Percentiles rank a stretch among this genome's conserved stretches.
These are phyloP conservation scores for Leptopilina clavipes DNA, from an alignment of 1,140 invertebrate species.

Conservation along the genomic window DNA sequence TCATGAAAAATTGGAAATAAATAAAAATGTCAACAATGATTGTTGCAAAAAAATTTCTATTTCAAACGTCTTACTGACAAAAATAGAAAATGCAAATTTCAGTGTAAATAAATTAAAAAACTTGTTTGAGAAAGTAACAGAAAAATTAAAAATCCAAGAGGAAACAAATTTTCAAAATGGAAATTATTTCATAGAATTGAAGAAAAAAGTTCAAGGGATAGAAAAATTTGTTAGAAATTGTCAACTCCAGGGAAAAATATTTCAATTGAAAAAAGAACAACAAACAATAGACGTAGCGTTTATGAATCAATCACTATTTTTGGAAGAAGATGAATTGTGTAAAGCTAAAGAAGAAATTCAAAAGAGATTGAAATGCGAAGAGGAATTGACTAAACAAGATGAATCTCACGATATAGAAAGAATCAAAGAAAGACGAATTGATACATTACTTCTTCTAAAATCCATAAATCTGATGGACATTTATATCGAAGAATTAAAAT, in stretches of 20 bases:
- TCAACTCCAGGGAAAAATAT: background rate
- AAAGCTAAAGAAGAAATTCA: background rate
- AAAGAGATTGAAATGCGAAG: background rate
- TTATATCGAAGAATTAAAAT: conserved; percentile 1
- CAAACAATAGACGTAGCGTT: background rate
- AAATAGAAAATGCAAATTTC: background rate
- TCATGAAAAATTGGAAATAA: background rate
- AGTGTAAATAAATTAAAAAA: background rate
- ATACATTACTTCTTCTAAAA: background rate
- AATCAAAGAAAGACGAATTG: background rate
- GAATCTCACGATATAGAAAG: background rate
- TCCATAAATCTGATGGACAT: background rate
- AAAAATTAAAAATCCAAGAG: background rate
- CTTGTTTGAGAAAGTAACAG: background rate
- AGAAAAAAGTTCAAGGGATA: background rate
- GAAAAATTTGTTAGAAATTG: background rate
- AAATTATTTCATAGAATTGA: background rate
- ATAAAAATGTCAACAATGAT: background rate
- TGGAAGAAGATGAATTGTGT: background rate
- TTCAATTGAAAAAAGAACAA: background rate
- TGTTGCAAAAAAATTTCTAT: background rate
- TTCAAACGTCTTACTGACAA: background rate
- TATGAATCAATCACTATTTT: background rate
- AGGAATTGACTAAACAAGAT: background rate
- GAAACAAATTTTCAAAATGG: background rate